Evolutionary conservation across 2,888 invertebrate species (phyloP), one percentile per base, ranked within the genome.

Genomic region (Xanthia togata): DNA sequence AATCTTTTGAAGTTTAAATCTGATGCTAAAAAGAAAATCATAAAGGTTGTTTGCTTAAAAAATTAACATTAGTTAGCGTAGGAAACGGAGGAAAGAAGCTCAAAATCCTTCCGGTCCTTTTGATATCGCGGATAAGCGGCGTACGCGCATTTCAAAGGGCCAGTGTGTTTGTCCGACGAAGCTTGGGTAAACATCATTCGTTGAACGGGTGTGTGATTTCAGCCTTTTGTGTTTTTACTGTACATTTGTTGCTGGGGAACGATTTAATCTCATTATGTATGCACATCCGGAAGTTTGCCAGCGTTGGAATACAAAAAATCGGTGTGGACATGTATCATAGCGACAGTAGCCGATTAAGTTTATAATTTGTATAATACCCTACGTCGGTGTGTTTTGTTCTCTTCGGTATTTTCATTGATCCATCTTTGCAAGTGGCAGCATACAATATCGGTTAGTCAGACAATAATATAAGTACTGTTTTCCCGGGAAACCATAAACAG

Each of bases 21-120:
- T 76, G 70, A 62, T 71, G 81, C 73, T 83, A 77, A 83, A 81
- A 83, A 77, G 73, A 78, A 80, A 80, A 79, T 72, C 73, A 86
- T 88, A 87, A 87, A 83, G 75, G 70, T 73, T 91, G 91, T 93
- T 94, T 92, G 89, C 90, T 87, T 89, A 89, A 91, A 90, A 91
- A 90, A 88, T 90, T 89, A 91, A 91, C 86, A 84, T 88, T 88
- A 73, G 89, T 91, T 89, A 88, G 85, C 76, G 76, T 87, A 87
- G 87, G 86, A 90, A 88, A 84, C 84, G 84, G 83, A 81, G 84
- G 88, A 89, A 90, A 82, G 79, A 75, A 89, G 87, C 88, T 88
- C 87, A 91, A 92, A 94, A 94, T 94, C 93, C 95, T 95, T 96
- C 95, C 96, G 95, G 95, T 92, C 86, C 93, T 93, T 95, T 94